A percentile compares a stretch with the other conserved stretches of the same genome.
Conservation (phyloP, 2,113 vertebrate genomes). For the Alexandromys fortis region DNA sequence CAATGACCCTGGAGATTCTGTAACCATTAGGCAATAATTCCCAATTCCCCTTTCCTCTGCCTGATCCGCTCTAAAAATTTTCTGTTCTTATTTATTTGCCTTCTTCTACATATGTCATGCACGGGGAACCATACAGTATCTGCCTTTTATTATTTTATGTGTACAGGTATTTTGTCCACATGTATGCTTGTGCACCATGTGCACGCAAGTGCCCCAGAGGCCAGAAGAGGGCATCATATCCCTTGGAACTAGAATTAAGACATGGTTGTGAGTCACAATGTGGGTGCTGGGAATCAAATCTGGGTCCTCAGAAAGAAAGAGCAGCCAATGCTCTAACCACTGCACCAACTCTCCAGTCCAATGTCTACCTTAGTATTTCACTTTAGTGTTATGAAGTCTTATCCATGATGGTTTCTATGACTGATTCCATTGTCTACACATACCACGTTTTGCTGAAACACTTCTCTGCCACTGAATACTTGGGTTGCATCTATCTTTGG, state of each 20-base stretch:
- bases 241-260: neutral
- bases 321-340: neutral
- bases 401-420: neutral
- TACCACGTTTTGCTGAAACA: neutral
- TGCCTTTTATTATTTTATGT: neutral
- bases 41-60: neutral
- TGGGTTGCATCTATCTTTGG: neutral
- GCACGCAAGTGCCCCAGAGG: neutral
- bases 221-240: neutral
- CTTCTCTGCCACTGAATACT: neutral
- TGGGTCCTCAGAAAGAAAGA: neutral
- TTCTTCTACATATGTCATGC: neutral
- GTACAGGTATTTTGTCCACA: neutral
- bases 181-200: neutral
- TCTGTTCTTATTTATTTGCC: neutral
- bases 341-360: neutral
- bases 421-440: neutral
- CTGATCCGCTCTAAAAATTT: neutral
- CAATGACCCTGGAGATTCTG: neutral
- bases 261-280: too few species aligned
- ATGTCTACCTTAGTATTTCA: neutral
- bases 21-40: neutral
- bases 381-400: neutral
- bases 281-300: neutral
- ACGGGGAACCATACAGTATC: neutral